Conservation (phyloP, 2,888 invertebrate species). For the Lacanobia oleracea region DNA sequence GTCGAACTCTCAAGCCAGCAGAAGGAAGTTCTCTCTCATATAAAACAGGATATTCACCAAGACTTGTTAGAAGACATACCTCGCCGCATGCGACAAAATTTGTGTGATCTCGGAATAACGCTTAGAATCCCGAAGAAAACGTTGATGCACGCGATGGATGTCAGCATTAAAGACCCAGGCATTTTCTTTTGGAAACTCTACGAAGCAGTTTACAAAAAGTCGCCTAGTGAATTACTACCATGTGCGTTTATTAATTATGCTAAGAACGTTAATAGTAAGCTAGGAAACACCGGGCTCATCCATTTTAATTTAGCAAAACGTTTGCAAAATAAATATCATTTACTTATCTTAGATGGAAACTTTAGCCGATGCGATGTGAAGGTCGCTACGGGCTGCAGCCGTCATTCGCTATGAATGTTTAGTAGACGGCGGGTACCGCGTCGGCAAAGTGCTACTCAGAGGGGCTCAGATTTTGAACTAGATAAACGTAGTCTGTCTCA, state of each 20-base stretch:
- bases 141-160: conserved; percentile 79
- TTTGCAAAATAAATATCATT: too few species aligned
- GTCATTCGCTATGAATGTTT: background rate
- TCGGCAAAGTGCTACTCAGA: too few species aligned
- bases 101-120: conserved; percentile 81
- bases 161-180: conserved; percentile 80
- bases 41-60: conserved; percentile 81
- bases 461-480: background rate
- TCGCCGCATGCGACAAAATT: conserved; percentile 73
- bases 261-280: background rate
- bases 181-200: conserved; percentile 87
- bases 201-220: conserved; percentile 76
- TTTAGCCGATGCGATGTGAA: background rate
- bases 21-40: conserved; percentile 71
- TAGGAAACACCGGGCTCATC: too few species aligned
- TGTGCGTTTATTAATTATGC: conserved; percentile 20
- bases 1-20: conserved; percentile 81
- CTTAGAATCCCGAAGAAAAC: conserved; percentile 72
- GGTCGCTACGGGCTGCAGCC: conserved; percentile 1
- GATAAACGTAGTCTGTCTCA: background rate
- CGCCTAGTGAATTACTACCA: conserved; percentile 77
- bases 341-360: background rate
- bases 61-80: conserved; percentile 84
- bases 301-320: too few species aligned
- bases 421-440: background rate